These are phyloP conservation scores for Octomys mimax DNA, from an alignment of 2,797 vertebrate species.

Conservation along the genomic window DNA sequence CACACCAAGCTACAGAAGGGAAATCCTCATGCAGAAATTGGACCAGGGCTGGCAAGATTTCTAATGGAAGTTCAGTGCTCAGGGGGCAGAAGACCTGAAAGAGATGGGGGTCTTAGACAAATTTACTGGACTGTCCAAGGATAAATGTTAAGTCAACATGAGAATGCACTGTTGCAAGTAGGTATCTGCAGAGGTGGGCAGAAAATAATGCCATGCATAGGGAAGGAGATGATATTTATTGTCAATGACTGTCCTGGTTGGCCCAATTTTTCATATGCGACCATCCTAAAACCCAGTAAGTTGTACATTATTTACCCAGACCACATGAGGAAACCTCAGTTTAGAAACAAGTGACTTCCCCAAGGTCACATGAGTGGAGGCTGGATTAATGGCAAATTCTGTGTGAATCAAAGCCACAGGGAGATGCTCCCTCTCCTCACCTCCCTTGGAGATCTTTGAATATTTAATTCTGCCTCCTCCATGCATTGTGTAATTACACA, in stretches of 20 bases:
- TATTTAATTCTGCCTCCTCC: constrained; percentile 53
- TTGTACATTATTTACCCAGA: not conserved
- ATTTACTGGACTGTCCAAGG: not conserved
- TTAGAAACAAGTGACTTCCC: not conserved
- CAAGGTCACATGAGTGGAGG: not conserved
- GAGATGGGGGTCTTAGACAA: not conserved
- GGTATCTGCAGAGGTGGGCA: not conserved
- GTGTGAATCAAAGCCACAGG: not conserved
- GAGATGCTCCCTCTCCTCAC: not conserved
- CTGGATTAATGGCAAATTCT: not conserved
- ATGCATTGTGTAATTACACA: constrained; percentile 1
- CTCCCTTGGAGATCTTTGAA: not conserved
- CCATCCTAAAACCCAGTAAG: not conserved
- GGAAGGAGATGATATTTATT: not conserved
- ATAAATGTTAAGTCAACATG: not conserved
- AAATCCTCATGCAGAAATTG: not conserved
- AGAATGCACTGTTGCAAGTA: not conserved
- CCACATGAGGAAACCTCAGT: not conserved
- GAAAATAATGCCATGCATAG: not conserved
- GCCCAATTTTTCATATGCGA: not conserved
- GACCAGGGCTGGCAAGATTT: not conserved
- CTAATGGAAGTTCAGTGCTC: not conserved
- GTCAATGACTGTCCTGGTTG: not conserved
- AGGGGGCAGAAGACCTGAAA: not conserved
- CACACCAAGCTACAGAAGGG: accelerated